phyloP scores from a whole-genome alignment of 2,797 vertebrate genomes.

The Manis crassicaudata region DNA sequence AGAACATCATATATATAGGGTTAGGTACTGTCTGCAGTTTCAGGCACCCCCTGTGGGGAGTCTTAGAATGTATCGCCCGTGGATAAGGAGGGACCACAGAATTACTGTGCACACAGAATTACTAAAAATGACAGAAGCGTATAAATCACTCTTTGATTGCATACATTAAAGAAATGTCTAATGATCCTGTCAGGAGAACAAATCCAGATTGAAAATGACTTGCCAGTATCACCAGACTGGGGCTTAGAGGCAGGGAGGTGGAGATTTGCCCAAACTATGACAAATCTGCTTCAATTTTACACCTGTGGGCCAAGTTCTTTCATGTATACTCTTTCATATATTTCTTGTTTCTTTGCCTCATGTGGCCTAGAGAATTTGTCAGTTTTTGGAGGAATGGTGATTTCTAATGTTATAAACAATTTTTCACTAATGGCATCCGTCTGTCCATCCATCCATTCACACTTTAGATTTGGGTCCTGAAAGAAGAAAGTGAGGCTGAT shows the following conservation, averaged over 20 bases:
- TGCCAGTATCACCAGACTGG: neutral
- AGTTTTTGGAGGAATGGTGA: neutral
- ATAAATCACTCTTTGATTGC: neutral
- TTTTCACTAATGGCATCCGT: neutral
- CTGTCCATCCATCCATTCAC: neutral
- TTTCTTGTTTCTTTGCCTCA: neutral
- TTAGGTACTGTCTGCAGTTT: no score
- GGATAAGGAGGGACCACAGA: no score
- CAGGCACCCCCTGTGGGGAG: no score
- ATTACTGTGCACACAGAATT: neutral
- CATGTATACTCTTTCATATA: neutral
- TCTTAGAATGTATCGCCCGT: no score
- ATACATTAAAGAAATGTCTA: neutral
- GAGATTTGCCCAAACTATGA: neutral
- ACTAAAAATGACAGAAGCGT: neutral
- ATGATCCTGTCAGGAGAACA: neutral
- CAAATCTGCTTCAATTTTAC: neutral
- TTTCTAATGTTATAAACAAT: neutral
- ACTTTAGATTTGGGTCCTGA: neutral
- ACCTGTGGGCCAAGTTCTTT: neutral
- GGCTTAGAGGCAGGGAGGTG: neutral
- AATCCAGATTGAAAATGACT: neutral
- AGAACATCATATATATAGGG: no score
- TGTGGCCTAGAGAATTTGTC: neutral
- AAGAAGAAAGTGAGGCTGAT: neutral